A percentile compares a stretch with the other conserved stretches of the same genome.
These are phyloP conservation scores for Philopedon plagiatum DNA, from an alignment of 2,888 invertebrate species.

Conservation along the genomic window DNA sequence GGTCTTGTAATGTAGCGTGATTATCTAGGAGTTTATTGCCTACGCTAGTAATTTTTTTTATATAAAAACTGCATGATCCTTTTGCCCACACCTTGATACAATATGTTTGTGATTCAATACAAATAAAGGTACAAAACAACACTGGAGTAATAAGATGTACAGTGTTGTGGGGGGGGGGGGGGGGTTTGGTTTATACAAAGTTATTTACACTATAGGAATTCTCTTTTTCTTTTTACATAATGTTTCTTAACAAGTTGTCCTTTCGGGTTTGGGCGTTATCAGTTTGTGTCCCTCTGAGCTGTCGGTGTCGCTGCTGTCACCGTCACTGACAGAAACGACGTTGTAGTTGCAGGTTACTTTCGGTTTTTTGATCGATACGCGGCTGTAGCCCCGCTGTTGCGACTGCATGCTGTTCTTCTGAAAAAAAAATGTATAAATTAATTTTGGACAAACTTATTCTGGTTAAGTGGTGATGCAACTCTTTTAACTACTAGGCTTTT, in stretches of 20 bases:
- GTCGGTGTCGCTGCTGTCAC: constrained; percentile 66
- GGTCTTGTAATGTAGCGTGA: too few relatives aligned
- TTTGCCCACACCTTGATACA: constrained; percentile 36
- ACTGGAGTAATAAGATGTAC: constrained; percentile 32
- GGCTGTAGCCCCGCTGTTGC: constrained; percentile 65
- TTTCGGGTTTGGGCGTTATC: constrained; percentile 62
- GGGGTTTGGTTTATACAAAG: constrained; percentile 49
- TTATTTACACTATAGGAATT: constrained; percentile 57
- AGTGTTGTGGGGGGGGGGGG: constrained; percentile 43
- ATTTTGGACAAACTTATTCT: neutral
- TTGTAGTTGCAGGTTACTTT: constrained; percentile 70
- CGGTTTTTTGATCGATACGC: constrained; percentile 69
- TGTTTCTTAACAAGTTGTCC: constrained; percentile 64
- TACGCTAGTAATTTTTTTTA: neutral
- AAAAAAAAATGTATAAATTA: constrained; percentile 45
- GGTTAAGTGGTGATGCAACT: too few relatives aligned
- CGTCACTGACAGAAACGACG: constrained; percentile 68
- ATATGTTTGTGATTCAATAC: constrained; percentile 46
- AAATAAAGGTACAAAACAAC: constrained; percentile 47
- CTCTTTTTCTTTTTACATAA: constrained; percentile 44
- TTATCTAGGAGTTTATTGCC: too few relatives aligned
- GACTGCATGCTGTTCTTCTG: constrained; percentile 66
- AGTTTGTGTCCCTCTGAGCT: constrained; percentile 65
- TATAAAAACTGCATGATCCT: constrained; percentile 36
- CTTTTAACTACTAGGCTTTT: too few relatives aligned